Evolutionary conservation across 2,888 invertebrate species (phyloP), one percentile per base, ranked within the genome.

Genomic region (Scaptomyza parva): DNA sequence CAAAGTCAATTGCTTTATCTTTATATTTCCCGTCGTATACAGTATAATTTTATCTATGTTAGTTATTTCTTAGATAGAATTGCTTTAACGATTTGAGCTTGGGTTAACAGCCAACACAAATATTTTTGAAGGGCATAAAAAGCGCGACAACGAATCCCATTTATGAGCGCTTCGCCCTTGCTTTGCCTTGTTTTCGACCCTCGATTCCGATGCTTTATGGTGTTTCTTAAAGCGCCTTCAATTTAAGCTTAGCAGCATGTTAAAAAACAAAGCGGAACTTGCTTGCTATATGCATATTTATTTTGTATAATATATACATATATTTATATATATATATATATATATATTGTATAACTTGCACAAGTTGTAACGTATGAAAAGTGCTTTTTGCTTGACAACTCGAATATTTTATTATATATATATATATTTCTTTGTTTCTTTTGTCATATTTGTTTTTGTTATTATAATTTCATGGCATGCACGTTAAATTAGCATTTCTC

Each of bases 381-480:
- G 26, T 35, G 40, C 14, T 14, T 60, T 51, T 43, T 68, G 53
- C 74, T 68, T 43, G 61, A 61, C 70, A 68, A 66, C 55, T 61
- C 14, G 45, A 48, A 55, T 68, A 74, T 61, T 60, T 39, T 41
- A 70, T 50, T 54, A 41, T 48, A 22, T 22, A 67, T 55, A 33
- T 57, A 20, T 28, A 45, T 50, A 2, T 2, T 44, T 45, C 20
- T 41, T 9, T 37, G 3, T 39, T 39, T 41, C 26, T 47, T 4
- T 8, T 9, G 18, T 45, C 18, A 28, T 28, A 7, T 33, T 60
- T 33, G 33, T 41, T 41, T 17, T 33, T 47, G 47, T 26, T 40
- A 61, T 61, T 61, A 47, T 39, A 66, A 43, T 52, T 37, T 55
- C 12, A 72, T 72, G 41, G 59, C 60, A 64, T 64, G 64, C 54